These are phyloP conservation scores for Battus philenor DNA, from an alignment of 1,140 invertebrate genomes.

Conservation along the genomic window DNA sequence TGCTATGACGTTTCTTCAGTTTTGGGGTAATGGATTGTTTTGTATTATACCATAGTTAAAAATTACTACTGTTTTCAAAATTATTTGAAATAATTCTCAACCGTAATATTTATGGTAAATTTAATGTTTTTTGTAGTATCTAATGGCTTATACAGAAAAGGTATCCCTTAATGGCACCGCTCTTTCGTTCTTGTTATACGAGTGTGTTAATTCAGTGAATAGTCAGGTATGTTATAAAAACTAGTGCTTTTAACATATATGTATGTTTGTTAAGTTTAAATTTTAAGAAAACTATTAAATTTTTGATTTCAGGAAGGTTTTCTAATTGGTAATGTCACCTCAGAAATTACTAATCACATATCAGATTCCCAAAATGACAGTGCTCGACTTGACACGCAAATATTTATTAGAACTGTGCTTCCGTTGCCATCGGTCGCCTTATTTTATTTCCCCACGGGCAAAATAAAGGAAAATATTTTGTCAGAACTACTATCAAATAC, in stretches of 20 bases:
- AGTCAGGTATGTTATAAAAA: conserved; percentile 79
- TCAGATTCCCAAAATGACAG: conserved; percentile 79
- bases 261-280: no score
- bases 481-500: conserved; percentile 70
- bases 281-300: no score
- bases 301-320: conserved; percentile 78
- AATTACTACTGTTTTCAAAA: neutral
- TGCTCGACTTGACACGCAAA: conserved; percentile 76
- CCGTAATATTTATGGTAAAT: neutral
- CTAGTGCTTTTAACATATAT: no score
- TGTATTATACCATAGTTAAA: neutral
- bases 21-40: conserved; percentile 8
- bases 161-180: conserved; percentile 76
- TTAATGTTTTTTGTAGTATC: conserved; percentile 11
- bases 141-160: conserved; percentile 70
- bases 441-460: conserved; percentile 76
- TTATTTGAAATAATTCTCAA: conserved; percentile 2
- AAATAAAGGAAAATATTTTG: conserved; percentile 74
- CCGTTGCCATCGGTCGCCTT: conserved; percentile 73
- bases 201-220: conserved; percentile 76
- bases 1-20: neutral
- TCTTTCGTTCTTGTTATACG: conserved; percentile 79
- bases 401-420: conserved; percentile 77
- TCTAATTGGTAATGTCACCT: conserved; percentile 78
- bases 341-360: conserved; percentile 79